Evolutionary conservation across 2,888 invertebrate genomes (phyloP).

Genomic region (Rhopalosiphum nymphaeae): DNA sequence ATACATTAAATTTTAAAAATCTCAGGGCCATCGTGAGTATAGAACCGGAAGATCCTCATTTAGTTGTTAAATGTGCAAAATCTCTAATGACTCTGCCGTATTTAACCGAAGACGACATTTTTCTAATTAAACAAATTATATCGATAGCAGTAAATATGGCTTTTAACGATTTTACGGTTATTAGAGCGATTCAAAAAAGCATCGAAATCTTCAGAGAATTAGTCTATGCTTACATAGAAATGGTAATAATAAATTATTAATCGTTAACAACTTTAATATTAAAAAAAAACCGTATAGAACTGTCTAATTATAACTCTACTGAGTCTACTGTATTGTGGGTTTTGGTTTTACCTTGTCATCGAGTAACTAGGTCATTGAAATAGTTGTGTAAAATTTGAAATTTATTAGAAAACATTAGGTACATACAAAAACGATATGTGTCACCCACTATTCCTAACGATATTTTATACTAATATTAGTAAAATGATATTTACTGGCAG

Average conservation of each 20-base stretch:
- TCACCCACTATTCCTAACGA: neutral
- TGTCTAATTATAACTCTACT: too few relatives aligned
- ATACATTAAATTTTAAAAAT: neutral
- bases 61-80: slow-evolving; percentile 38
- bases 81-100: slow-evolving; percentile 41
- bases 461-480: neutral
- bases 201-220: slow-evolving; percentile 12
- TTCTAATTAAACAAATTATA: slow-evolving; percentile 28
- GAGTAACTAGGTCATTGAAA: neutral
- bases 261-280: neutral
- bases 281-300: neutral
- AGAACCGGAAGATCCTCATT: slow-evolving; percentile 54
- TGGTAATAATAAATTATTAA: slow-evolving; percentile 14
- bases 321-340: too few relatives aligned
- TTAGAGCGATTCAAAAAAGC: slow-evolving; percentile 11
- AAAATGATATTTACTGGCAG: neutral
- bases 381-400: neutral
- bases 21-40: slow-evolving; percentile 10
- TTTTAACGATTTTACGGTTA: slow-evolving; percentile 19
- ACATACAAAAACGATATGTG: neutral
- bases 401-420: neutral
- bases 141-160: slow-evolving; percentile 40
- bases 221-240: neutral
- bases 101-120: slow-evolving; percentile 1
- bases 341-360: too few relatives aligned